Evolutionary conservation across 1,140 invertebrate species (phyloP), one percentile per base, ranked within the genome.

Genomic region (Trachymyrmex septentrionalis): DNA sequence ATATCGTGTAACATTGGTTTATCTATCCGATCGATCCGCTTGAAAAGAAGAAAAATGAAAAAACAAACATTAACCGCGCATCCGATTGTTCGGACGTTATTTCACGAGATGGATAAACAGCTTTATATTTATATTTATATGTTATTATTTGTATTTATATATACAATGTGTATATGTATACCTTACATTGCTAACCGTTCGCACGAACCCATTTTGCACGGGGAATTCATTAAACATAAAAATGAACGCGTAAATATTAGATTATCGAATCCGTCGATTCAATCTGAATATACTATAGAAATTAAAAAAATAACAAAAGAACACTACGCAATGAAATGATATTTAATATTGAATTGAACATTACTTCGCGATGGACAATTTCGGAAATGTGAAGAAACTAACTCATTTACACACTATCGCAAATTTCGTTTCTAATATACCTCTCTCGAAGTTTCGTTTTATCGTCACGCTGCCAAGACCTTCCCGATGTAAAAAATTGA

Each of bases 1-100:
- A 66, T 86, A 81, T 86, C 87, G 53, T 21, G 44, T 76, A 66
- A 86, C 75, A 53, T 66, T 75, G 59, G 53, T 84, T 86, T 72
- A 73, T 86, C 77, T 30, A 2, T 67, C 59, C 57, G 67, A 88
- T 88, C 67, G 61, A 86, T 16, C n/a, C 44, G 24, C 6, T 44
- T 27, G 24, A 57, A 76, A 55, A 19, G 48, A 24, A 34, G 34
- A 76, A 80, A 71, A 55, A 78, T 48, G 27, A 53, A 67, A 72
- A 59, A 57, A 76, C 59, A 71, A 63, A 72, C 7, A 50, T 76
- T 87, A 87, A 87, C 61, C 64, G 10, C 24, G 48, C 64, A 27
- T 64, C 38, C 34, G 63, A 72, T 27, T 48, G 48, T 48, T 53
- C 4, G 57, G 59, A 72, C 34, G 16, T 55, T 75, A 61, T 73